A percentile compares a stretch with the other conserved stretches of the same genome.
phyloP scores from a whole-genome alignment of 2,888 invertebrate species.

The Campaea margaritaria region DNA sequence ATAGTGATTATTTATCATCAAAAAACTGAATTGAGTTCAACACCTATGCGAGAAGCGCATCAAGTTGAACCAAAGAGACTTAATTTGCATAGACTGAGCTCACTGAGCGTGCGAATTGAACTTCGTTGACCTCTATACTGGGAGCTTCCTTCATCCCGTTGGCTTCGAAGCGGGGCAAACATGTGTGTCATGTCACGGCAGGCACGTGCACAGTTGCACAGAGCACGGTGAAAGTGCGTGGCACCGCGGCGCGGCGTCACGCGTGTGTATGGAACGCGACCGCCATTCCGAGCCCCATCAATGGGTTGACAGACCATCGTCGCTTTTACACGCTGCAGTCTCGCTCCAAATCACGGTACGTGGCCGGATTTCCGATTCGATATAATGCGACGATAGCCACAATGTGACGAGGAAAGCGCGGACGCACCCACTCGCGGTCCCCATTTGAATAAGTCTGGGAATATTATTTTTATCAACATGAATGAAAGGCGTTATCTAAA shows the following conservation, averaged over 20 bases:
- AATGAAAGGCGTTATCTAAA: not conserved
- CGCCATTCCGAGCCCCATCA: constrained; percentile 67
- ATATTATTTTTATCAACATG: constrained; percentile 5
- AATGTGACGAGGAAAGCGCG: constrained; percentile 34
- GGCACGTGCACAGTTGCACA: constrained; percentile 62
- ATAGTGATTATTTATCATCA: not conserved
- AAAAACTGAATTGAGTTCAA: constrained; percentile 3
- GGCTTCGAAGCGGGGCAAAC: constrained; percentile 52
- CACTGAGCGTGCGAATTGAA: constrained; percentile 27
- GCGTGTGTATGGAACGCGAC: constrained; percentile 59
- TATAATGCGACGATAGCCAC: constrained; percentile 41
- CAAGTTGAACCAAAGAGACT: constrained; percentile 2
- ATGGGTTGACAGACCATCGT: constrained; percentile 72
- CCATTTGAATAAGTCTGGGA: constrained; percentile 9
- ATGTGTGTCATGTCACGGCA: constrained; percentile 68
- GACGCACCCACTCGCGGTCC: constrained; percentile 28
- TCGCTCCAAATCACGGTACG: constrained; percentile 76
- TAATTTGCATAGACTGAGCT: constrained; percentile 6
- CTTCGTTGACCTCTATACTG: constrained; percentile 22
- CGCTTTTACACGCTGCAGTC: constrained; percentile 71
- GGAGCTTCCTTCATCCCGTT: constrained; percentile 34
- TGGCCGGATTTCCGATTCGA: constrained; percentile 77
- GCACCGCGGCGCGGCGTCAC: constrained; percentile 47
- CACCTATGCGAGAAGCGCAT: constrained; percentile 16
- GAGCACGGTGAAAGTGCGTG: constrained; percentile 74